Percentiles rank a stretch among this genome's conserved stretches.
These are phyloP conservation scores for Heliothis virescens DNA, from an alignment of 1,140 invertebrate species.

Conservation along the genomic window DNA sequence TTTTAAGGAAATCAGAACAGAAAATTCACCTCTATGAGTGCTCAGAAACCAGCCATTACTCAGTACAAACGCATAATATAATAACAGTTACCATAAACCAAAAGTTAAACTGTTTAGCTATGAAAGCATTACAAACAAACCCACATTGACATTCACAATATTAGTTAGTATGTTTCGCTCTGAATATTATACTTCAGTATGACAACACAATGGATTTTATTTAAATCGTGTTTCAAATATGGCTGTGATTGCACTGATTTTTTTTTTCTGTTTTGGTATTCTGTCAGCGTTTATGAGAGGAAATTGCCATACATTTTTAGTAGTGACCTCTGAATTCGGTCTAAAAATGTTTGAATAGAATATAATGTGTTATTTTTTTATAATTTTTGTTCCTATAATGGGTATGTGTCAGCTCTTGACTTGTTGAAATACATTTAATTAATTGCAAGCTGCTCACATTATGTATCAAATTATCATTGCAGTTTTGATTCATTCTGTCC, in stretches of 20 bases:
- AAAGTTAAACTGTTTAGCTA: no score
- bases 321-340: neutral
- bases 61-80: neutral
- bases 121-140: neutral
- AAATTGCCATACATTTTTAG: conserved; percentile 1
- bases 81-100: no score
- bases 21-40: no score
- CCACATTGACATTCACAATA: neutral
- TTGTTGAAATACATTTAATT: no score
- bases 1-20: no score
- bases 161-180: neutral
- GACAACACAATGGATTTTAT: conserved; percentile 29
- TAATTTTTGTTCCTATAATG: no score
- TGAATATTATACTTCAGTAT: neutral
- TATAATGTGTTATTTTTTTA: neutral
- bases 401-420: neutral
- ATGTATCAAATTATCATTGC: no score
- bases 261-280: neutral
- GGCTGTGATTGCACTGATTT: neutral
- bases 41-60: no score
- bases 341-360: neutral
- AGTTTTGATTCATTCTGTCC: no score
- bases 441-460: no score
- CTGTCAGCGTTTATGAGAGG: neutral
- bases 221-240: conserved; percentile 16